Base-by-base conservation (phyloP, 2,797 vertebrate species). In the Oreochromis mossambicus region DNA sequence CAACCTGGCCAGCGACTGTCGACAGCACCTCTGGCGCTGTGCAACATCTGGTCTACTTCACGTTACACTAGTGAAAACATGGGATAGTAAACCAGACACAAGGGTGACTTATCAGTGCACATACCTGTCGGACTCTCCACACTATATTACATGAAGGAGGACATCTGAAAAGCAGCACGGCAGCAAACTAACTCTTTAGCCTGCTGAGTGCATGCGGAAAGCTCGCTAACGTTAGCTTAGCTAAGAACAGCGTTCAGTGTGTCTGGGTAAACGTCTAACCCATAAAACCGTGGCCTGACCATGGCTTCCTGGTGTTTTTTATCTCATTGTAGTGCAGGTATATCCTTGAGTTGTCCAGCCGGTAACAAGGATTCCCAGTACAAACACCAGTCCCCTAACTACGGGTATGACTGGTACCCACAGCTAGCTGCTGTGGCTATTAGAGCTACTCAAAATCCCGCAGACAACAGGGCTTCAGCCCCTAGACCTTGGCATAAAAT, bases 391-490 rank as follows among this genome's bases (percentile, higher is more conserved):
- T 10, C 24, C 26, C 4, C 5, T 21, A 11, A 11, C 6, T 70
- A 58, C 56, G 29, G 52, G 29, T 38, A 12, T 48, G 55, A 56
- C 61, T 58, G 75, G 75, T 50, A 78, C 36, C 63, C 48, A 5
- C 50, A 43, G 88, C 63, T 93, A 93, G 87, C 90, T 73, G 54
- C 41, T 32, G 75, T 38, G 48, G 86, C 86, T 89, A 81, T 73
- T 32, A 26, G 56, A 24, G 83, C 77, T 79, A 9, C 51, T 79
- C 56, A 56, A 26, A 36, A 78, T n/a, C 70, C 32, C 26, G 29
- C 56, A 41, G 9, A 88, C 11, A 77, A 70, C 84, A 5, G 50
- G n/a, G 34, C 61, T 79, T 46, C n/a, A 3, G 14, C 34, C 21
- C 21, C 7, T 7, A 63, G 7, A 19, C 58, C 17, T 3, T 19